phyloP scores from a whole-genome alignment of 1,140 invertebrate species.

The Archegozetes longisetosus region DNA sequence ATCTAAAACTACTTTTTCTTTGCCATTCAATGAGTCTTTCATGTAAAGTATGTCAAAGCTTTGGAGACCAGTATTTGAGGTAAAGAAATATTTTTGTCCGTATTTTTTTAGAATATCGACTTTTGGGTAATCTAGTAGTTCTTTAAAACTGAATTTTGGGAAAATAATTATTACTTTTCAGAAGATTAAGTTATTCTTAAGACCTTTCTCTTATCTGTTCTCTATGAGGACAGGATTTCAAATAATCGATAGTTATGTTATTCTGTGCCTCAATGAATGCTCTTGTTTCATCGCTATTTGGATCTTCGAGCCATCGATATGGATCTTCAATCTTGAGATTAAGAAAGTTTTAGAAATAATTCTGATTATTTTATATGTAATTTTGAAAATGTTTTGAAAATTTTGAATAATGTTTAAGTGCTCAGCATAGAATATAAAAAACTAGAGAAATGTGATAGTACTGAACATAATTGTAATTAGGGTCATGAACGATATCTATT shows the following conservation, averaged over 20 bases:
- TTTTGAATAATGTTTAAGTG: too few relatives aligned
- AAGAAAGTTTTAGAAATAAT: too few relatives aligned
- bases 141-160: constrained; percentile 1
- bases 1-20: constrained; percentile 79
- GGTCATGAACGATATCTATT: too few relatives aligned
- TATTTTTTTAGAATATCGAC: constrained; percentile 67
- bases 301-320: constrained; percentile 93
- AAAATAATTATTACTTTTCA: too few relatives aligned
- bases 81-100: constrained; percentile 78
- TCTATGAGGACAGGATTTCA: constrained; percentile 55
- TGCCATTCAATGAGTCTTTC: constrained; percentile 59
- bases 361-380: too few relatives aligned
- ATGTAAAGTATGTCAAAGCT: constrained; percentile 93
- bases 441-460: too few relatives aligned
- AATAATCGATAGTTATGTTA: constrained; percentile 67
- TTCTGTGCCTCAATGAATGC: constrained; percentile 83
- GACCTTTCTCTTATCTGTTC: too few relatives aligned
- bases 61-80: constrained; percentile 85
- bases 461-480: too few relatives aligned
- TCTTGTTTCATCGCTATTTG: constrained; percentile 77
- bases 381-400: too few relatives aligned
- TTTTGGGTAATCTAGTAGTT: constrained; percentile 65
- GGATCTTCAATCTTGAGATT: constrained; percentile 70
- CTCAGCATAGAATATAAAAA: too few relatives aligned
- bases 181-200: too few relatives aligned